Evolutionary conservation across 2,797 vertebrate species (phyloP), one percentile per base, ranked within the genome.

Genomic region (Psittacula derbiana): DNA sequence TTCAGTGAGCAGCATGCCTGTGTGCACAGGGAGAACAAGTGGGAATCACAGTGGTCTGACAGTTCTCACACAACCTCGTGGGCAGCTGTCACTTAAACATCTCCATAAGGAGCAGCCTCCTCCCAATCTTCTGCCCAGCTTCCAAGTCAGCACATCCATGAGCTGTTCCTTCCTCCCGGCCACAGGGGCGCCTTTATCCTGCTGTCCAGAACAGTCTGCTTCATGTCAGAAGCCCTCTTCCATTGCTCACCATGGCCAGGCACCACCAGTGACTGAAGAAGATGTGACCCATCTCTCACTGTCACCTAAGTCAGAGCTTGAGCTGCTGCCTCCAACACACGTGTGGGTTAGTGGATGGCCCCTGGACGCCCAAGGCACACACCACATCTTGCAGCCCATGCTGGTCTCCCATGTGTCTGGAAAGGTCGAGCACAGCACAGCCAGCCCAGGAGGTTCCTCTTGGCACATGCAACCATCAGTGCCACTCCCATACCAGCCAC

Each of bases 311-410:
- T 18, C 62, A 7, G 64, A 2, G 16, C 60, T 81, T 11, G 0
- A 31, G 14, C 50, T 24, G 64, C 55, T 31, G 75, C 49, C 74
- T 31, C 28, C n/a, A 2, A 3, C 2, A 8, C 46, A 43, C 3
- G 0, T 1, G 6, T 2, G 2, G 9, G 62, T 18, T 8, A 8
- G 9, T 1, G 1, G 30, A 55, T 46, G 16, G n/a, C 43, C 28
- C 19, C 3, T 0, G 6, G 57, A 5, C 5, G 7, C 44, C 40
- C 4, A 3, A 38, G 41, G 12, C 3, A 8, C 27, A 5, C 50
- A 3, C 19, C 17, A 3, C 15, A 6, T 4, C 58, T 30, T 18
- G 7, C 38, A 30, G 27, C 40, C 31, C 16, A 0, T 3, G 18
- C 53, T 11, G 28, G 57, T 86, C 93, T 86, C 91, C 88, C 90